A percentile compares a stretch with the other conserved stretches of the same genome.
phyloP scores from a whole-genome alignment of 1,140 invertebrate genomes.

The Micrasema longulum region DNA sequence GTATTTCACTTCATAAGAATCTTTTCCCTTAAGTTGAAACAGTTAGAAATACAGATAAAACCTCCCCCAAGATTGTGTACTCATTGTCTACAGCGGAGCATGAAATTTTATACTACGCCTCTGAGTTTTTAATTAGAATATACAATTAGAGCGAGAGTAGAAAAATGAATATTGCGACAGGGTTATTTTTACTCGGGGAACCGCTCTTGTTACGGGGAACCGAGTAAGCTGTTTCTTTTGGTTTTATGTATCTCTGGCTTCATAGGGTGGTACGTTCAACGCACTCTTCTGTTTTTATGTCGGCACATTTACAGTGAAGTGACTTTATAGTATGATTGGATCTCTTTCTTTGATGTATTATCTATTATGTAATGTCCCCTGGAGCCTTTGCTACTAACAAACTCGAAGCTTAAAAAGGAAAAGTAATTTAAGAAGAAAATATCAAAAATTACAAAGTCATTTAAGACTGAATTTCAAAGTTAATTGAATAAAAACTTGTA shows the following conservation, averaged over 20 bases:
- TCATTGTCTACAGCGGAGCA: slow-evolving; percentile 19
- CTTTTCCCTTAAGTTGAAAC: too few relatives aligned
- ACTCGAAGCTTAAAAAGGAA: too few relatives aligned
- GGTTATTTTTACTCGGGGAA: not conserved
- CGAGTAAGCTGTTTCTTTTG: not conserved
- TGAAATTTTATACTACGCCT: slow-evolving; percentile 13
- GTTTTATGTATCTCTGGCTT: slow-evolving; percentile 12
- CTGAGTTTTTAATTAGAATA: slow-evolving; percentile 16
- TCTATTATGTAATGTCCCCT: slow-evolving; percentile 4
- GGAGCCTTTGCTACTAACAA: too few relatives aligned
- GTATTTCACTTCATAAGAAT: too few relatives aligned
- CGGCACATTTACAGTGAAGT: slow-evolving; percentile 33
- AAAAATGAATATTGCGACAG: not conserved
- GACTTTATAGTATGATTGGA: slow-evolving; percentile 41
- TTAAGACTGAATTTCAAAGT: too few relatives aligned
- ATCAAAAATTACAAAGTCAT: too few relatives aligned
- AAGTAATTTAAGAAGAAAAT: too few relatives aligned
- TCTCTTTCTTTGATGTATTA: slow-evolving; percentile 34
- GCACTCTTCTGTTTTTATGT: slow-evolving; percentile 37
- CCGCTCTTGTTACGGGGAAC: not conserved
- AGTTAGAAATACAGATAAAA: not conserved
- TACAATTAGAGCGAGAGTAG: slow-evolving; percentile 1
- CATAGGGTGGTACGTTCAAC: slow-evolving; percentile 9
- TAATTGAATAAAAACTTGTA: too few relatives aligned
- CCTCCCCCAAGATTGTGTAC: slow-evolving; percentile 14